Evolutionary conservation across 2,888 invertebrate genomes (phyloP).

Genomic region (Drosophila tripunctata): DNA sequence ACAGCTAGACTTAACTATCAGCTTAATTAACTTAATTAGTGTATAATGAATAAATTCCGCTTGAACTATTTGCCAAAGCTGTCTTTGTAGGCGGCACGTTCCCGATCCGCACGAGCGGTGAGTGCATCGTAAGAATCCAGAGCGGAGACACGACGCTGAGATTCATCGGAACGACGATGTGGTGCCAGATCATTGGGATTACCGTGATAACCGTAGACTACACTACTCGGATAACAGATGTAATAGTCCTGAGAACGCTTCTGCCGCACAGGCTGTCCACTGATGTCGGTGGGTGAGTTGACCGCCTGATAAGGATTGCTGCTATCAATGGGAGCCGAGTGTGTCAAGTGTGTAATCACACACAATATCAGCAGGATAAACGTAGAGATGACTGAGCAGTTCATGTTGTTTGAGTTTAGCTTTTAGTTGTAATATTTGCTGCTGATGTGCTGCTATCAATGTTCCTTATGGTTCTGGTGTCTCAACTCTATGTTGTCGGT

Average conservation of each 20-base stretch:
- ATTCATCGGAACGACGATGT: constrained; percentile 51
- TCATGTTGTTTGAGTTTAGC: constrained; percentile 42
- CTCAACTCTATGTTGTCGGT: background rate
- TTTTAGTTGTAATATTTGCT: constrained; percentile 13
- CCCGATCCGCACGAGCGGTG: constrained; percentile 51
- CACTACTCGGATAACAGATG: constrained; percentile 68
- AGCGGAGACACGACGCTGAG: constrained; percentile 1
- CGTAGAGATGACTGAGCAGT: constrained; percentile 20
- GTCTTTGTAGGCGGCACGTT: constrained; percentile 57
- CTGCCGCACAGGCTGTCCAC: constrained; percentile 50
- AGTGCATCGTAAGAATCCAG: constrained; percentile 48
- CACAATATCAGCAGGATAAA: constrained; percentile 26
- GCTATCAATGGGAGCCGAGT: constrained; percentile 38
- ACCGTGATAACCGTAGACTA: constrained; percentile 51
- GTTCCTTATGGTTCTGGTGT: constrained; percentile 63
- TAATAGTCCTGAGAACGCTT: constrained; percentile 55
- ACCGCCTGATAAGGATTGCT: constrained; percentile 24
- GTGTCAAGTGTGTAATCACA: background rate
- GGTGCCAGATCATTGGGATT: constrained; percentile 6
- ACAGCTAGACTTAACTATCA: constrained; percentile 42
- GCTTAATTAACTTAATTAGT: background rate
- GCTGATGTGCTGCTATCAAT: constrained; percentile 35
- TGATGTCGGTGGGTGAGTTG: constrained; percentile 48
- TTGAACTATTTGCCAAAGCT: constrained; percentile 56
- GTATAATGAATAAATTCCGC: no score